phyloP scores from a whole-genome alignment of 1,140 invertebrate genomes.

The Heterodera schachtii region DNA sequence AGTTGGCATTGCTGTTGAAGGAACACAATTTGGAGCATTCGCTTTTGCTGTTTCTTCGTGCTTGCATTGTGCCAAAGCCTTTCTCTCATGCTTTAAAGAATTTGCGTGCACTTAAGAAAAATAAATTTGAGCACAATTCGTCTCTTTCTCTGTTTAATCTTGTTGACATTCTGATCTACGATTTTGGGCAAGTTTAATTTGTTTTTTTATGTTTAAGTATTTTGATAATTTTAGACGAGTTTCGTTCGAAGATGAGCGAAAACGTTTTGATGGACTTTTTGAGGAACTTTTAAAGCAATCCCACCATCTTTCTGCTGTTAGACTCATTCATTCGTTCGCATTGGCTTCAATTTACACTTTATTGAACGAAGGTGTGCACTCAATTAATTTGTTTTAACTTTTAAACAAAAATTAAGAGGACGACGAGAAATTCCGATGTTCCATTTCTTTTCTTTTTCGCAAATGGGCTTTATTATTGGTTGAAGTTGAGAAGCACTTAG shows the following conservation, averaged over 20 bases:
- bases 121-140: neutral
- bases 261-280: constrained; percentile 21
- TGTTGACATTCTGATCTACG: neutral
- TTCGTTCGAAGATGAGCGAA: constrained; percentile 15
- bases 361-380: constrained; percentile 1
- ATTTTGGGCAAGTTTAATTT: constrained; percentile 2
- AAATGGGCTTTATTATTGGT: constrained; percentile 25
- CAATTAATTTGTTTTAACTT: neutral
- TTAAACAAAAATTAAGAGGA: constrained; percentile 19
- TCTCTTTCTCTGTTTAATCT: neutral
- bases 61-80: neutral
- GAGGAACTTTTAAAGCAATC: neutral
- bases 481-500: neutral
- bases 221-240: constrained; percentile 19
- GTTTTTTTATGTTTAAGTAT: neutral
- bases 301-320: constrained; percentile 6
- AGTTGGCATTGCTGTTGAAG: constrained; percentile 19
- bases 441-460: constrained; percentile 16
- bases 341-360: constrained; percentile 11
- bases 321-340: constrained; percentile 10
- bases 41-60: constrained; percentile 11
- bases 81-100: constrained; percentile 12
- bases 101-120: constrained; percentile 2
- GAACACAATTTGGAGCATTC: neutral
- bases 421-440: constrained; percentile 23